Conservation (phyloP, 2,113 vertebrate genomes). For the Sula dactylatra region DNA sequence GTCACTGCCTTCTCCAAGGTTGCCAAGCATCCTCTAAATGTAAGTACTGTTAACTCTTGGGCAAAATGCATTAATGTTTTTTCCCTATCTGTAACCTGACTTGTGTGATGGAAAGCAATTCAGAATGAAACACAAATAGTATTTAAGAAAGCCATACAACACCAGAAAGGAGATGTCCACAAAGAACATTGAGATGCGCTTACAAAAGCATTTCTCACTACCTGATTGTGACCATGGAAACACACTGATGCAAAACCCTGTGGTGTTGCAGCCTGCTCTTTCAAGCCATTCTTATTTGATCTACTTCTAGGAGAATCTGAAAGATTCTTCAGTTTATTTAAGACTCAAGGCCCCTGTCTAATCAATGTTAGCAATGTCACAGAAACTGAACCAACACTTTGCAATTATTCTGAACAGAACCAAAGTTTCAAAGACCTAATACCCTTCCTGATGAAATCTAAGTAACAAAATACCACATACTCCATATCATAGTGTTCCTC, state of each 20-base stretch:
- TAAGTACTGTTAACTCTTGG: background rate
- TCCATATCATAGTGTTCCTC: background rate
- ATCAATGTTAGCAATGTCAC: background rate
- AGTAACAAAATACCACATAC: background rate
- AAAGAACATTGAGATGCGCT: background rate
- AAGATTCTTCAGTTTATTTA: background rate
- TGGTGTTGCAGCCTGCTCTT: conserved; percentile 14
- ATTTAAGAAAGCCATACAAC: background rate
- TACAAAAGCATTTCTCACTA: background rate
- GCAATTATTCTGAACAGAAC: background rate
- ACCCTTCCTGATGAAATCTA: background rate
- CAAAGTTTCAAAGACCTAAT: background rate
- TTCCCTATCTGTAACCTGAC: background rate
- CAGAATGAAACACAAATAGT: conserved; percentile 8
- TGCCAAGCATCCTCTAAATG: background rate
- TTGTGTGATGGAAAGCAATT: conserved; percentile 12
- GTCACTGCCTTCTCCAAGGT: background rate
- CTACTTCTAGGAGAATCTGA: background rate
- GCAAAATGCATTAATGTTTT: background rate
- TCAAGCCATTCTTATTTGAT: conserved; percentile 15
- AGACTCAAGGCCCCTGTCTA: background rate
- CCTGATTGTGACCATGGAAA: conserved; percentile 46
- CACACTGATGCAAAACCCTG: background rate
- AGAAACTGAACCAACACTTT: background rate
- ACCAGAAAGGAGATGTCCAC: background rate